These are phyloP conservation scores for Sinocyclocheilus maitianheensis DNA, from an alignment of 2,113 vertebrate species.

Conservation along the genomic window DNA sequence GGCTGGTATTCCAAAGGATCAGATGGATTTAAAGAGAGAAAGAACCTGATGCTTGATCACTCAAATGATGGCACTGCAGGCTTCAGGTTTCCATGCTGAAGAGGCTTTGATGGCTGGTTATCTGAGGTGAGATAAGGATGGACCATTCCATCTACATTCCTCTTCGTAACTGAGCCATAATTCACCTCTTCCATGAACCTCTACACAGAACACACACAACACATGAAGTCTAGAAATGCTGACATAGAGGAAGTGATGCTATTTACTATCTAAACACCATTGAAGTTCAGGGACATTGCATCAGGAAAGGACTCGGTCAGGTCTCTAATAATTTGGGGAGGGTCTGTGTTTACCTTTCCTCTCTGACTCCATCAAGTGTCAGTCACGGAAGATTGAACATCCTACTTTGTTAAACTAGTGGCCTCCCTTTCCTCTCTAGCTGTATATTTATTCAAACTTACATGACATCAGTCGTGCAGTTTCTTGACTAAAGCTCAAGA, in stretches of 20 bases:
- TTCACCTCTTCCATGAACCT: conserved; percentile 42
- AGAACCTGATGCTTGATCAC: conserved; percentile 30
- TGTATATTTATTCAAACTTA: not conserved
- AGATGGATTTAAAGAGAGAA: conserved; percentile 29
- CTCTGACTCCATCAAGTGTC: not conserved
- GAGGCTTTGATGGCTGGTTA: conserved; percentile 43
- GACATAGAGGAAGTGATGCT: conserved; percentile 40
- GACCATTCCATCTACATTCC: not conserved
- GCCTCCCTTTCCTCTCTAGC: not conserved
- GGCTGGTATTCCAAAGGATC: conserved; percentile 19
- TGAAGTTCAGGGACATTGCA: conserved; percentile 47
- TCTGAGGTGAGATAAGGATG: conserved; percentile 27
- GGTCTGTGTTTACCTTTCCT: conserved; percentile 21
- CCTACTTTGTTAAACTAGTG: not conserved
- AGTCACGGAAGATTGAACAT: not conserved
- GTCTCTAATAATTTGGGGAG: conserved; percentile 3
- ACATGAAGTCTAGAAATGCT: conserved; percentile 51
- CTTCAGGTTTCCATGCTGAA: conserved; percentile 49
- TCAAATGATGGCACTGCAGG: conserved; percentile 38
- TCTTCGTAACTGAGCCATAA: conserved; percentile 30
- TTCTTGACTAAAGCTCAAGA: too few species aligned
- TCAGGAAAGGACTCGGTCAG: not conserved
- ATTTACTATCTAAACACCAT: conserved; percentile 58
- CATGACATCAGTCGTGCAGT: not conserved
- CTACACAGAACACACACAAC: not conserved